Evolutionary conservation across 2,888 invertebrate genomes (phyloP), one percentile per base, ranked within the genome.

Genomic region (Congeria kusceri): DNA sequence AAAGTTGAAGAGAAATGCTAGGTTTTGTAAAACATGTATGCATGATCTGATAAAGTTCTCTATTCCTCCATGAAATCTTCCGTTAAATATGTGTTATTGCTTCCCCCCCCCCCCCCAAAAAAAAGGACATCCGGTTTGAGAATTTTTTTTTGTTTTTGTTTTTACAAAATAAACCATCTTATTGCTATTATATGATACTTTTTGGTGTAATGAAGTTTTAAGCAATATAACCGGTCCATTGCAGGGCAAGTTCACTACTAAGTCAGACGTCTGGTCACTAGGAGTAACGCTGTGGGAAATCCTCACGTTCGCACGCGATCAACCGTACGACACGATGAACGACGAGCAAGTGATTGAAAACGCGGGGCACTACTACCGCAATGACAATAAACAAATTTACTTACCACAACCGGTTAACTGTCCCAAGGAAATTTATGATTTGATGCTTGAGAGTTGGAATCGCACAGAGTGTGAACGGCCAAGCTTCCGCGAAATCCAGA

Each of bases 371-470:
- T 94, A 96, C 94, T 96, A 96, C 93, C 95, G 96, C 90, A 95
- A 96, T 90, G 95, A 93, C 95, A 95, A 96, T 90, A 95, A 92
- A 95, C 89, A 92, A 94, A 72, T 90, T 65, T 94, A 95, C 86
- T 94, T 97, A 64, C 95, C 96, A 29, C 95, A 96, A 81, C 97
- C 97, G 15, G 94, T 95, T 56, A 95, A 96, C 81, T 97, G 97
- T 93, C 96, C 97, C 56, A 95, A 96, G 86, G 97, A 98, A 93
- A 96, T 98, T 80, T 97, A 96, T 94, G 97, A 97, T 93, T 95
- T 98, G 86, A 97, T 98, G 97, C 96, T 96, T 88, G 97, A 97
- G 94, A 98, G 98, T 94, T 98, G 98, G 98, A 96, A 96, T 88
- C 95, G 97, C 67, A 96, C 96, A 88, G 96, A 96, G 66, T 95